A percentile compares a stretch with the other conserved stretches of the same genome.
phyloP scores from a whole-genome alignment of 2,113 vertebrate genomes.

The Pavo muticus region DNA sequence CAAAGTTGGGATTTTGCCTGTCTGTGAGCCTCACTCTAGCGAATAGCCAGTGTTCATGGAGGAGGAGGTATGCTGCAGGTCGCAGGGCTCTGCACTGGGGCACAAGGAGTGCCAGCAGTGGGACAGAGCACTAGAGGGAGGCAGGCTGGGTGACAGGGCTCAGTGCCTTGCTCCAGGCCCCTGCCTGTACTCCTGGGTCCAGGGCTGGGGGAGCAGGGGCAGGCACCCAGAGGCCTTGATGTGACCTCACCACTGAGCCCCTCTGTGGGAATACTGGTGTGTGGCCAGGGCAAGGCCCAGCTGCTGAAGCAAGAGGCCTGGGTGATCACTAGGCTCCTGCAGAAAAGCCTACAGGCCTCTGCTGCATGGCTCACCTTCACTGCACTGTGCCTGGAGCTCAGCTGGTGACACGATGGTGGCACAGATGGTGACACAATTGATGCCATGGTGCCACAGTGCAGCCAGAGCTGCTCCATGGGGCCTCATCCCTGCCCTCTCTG shows the following conservation, averaged over 20 bases:
- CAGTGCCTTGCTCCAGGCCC: not conserved
- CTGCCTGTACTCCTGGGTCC: constrained; percentile 46
- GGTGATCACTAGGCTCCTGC: no score
- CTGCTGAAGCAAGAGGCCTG: no score
- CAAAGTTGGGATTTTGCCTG: not conserved
- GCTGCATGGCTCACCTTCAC: fast-evolving
- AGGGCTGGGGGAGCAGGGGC: not conserved
- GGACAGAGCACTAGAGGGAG: no score
- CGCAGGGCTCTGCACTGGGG: not conserved
- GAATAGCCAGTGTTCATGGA: not conserved
- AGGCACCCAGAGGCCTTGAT: no score
- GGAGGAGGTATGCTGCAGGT: not conserved
- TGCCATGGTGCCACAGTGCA: fast-evolving
- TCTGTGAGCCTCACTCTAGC: not conserved
- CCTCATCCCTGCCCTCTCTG: not conserved
- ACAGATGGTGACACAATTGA: not conserved
- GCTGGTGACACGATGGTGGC: not conserved
- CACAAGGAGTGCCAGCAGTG: fast-evolving
- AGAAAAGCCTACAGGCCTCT: not conserved
- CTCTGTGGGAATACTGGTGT: no score
- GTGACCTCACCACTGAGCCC: no score
- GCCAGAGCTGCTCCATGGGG: fast-evolving
- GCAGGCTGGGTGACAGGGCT: fast-evolving
- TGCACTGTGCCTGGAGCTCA: fast-evolving
- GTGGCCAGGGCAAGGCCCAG: no score